Percentiles rank a stretch among this genome's conserved stretches.
Conservation (phyloP, 2,797 vertebrate genomes). For the Clarias platycephalus region DNA sequence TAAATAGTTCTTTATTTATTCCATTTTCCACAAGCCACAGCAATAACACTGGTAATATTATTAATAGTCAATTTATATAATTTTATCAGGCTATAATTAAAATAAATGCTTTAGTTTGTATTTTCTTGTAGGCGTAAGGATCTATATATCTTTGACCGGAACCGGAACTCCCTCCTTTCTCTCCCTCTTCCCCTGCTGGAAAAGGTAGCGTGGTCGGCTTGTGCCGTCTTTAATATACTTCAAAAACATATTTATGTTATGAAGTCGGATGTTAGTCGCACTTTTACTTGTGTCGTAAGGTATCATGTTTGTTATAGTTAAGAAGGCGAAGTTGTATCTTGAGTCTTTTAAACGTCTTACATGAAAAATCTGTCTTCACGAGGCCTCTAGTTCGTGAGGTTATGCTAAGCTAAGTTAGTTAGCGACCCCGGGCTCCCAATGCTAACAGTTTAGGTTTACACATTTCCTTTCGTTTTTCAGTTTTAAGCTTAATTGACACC, state of each 20-base stretch:
- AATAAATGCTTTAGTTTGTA: neutral
- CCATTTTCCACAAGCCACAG: rapidly evolving
- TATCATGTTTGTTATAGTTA: conserved; percentile 51
- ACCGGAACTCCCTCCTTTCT: conserved; percentile 69
- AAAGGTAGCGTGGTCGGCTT: conserved; percentile 80
- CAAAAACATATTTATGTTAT: neutral
- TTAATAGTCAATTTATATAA: neutral
- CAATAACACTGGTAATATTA: no score
- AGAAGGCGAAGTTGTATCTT: neutral
- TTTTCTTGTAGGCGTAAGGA: conserved; percentile 53
- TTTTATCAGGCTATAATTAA: neutral
- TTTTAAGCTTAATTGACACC: neutral
- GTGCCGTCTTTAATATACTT: conserved; percentile 6
- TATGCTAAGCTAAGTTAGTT: conserved; percentile 5
- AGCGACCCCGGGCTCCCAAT: neutral
- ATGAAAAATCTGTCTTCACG: neutral
- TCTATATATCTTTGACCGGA: conserved; percentile 58
- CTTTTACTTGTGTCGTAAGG: neutral
- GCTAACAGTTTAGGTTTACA: neutral
- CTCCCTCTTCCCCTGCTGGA: conserved; percentile 72
- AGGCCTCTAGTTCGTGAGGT: conserved; percentile 8
- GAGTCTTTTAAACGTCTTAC: neutral
- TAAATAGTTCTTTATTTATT: neutral
- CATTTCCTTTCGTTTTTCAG: neutral
- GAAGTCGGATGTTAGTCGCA: neutral